Conservation (phyloP, 2,797 vertebrate genomes). For the Periparus ater region DNA sequence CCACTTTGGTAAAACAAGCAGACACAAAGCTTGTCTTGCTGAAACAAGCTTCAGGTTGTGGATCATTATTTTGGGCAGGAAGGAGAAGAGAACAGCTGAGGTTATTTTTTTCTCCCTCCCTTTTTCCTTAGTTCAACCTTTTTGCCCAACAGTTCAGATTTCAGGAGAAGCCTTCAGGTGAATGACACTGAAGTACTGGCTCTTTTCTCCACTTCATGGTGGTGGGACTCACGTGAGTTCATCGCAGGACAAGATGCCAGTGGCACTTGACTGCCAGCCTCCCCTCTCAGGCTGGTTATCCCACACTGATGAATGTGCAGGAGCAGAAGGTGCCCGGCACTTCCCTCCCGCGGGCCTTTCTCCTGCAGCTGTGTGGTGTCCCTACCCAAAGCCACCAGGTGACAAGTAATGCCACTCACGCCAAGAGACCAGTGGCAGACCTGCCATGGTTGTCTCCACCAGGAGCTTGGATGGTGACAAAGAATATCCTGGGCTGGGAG, state of each 20-base stretch:
- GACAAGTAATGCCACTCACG: not conserved
- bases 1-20: not conserved
- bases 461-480: not conserved
- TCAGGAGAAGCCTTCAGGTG: not conserved
- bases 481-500: not conserved
- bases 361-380: rapidly evolving
- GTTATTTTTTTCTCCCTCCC: not conserved
- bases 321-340: not conserved
- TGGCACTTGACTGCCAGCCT: rapidly evolving
- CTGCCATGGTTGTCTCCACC: too few species aligned
- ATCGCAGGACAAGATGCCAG: rapidly evolving
- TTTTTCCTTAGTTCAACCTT: not conserved
- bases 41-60: not conserved
- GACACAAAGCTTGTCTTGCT: not conserved
- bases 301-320: rapidly evolving
- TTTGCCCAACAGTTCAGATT: not conserved
- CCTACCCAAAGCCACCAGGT: rapidly evolving
- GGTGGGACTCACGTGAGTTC: rapidly evolving
- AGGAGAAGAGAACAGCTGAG: not conserved
- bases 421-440: not conserved
- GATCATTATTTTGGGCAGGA: not conserved
- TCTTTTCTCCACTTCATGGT: rapidly evolving
- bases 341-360: not conserved
- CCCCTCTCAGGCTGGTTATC: not conserved
- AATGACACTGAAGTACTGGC: not conserved